A percentile compares a stretch with the other conserved stretches of the same genome.
These are phyloP conservation scores for Limenitis arthemis DNA, from an alignment of 2,888 invertebrate genomes.

Conservation along the genomic window DNA sequence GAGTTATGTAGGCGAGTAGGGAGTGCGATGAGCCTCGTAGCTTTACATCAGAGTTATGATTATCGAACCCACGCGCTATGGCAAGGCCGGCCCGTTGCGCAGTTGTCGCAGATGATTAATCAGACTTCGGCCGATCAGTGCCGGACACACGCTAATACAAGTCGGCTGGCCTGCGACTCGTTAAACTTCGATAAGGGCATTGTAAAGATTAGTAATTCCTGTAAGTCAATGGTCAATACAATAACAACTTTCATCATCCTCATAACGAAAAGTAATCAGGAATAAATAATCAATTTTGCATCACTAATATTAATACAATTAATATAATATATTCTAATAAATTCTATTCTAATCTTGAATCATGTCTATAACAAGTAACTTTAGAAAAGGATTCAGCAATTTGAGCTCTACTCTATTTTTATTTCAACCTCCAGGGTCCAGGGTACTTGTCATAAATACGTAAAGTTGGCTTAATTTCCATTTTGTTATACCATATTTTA, in stretches of 20 bases:
- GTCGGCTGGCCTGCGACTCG: constrained; percentile 30
- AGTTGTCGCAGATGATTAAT: constrained; percentile 67
- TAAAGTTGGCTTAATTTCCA: constrained; percentile 20
- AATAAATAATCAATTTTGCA: no score
- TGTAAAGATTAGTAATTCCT: no score
- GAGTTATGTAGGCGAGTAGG: constrained; percentile 31
- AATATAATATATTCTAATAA: no score
- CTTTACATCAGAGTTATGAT: constrained; percentile 47
- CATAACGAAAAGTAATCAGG: no score
- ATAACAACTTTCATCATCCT: no score
- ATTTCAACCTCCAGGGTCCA: constrained; percentile 30
- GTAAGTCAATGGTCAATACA: no score
- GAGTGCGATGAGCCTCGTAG: constrained; percentile 43
- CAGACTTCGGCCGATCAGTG: constrained; percentile 49
- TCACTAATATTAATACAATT: no score
- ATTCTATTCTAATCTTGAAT: constrained; percentile 13
- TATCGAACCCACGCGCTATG: constrained; percentile 53
- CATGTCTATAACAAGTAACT: constrained; percentile 29
- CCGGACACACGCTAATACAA: constrained; percentile 54
- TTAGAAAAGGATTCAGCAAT: constrained; percentile 28
- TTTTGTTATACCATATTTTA: constrained; percentile 11
- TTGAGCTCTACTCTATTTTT: constrained; percentile 27
- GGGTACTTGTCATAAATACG: constrained; percentile 27
- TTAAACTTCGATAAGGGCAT: not conserved
- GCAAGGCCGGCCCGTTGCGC: constrained; percentile 62